phyloP scores from a whole-genome alignment of 2,888 invertebrate genomes.

The Hipparchia semele region DNA sequence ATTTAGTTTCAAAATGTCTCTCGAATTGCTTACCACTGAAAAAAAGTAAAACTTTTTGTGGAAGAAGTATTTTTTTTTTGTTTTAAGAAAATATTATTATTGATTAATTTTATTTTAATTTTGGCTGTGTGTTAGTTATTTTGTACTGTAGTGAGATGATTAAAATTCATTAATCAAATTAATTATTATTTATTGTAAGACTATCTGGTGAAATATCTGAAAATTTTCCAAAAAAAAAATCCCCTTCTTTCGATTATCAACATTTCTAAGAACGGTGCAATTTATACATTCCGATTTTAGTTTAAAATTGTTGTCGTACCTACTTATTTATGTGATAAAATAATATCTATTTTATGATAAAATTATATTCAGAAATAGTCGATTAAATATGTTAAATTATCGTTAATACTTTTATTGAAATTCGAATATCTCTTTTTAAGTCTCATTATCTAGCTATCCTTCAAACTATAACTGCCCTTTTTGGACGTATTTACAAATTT shows the following conservation, averaged over 20 bases:
- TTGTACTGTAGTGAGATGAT: slow-evolving; percentile 9
- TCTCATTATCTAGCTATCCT: neutral
- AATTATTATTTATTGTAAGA: too few species aligned
- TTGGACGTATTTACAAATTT: neutral
- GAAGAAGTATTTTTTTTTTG: slow-evolving; percentile 3
- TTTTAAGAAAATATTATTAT: slow-evolving; percentile 6
- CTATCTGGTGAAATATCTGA: too few species aligned
- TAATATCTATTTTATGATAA: too few species aligned
- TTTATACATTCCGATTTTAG: neutral
- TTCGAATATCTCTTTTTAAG: too few species aligned
- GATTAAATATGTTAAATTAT: too few species aligned
- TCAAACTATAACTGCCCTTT: neutral
- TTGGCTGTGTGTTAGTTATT: slow-evolving; percentile 25
- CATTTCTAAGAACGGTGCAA: neutral
- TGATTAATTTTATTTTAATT: neutral
- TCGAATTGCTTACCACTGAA: neutral
- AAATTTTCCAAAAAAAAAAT: neutral
- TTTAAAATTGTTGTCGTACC: too few species aligned
- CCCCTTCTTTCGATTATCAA: neutral
- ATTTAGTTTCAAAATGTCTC: neutral
- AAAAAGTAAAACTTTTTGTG: slow-evolving; percentile 10
- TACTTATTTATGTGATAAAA: too few species aligned
- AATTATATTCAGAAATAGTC: too few species aligned
- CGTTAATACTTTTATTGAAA: too few species aligned
- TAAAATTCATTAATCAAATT: neutral